Conservation (phyloP, 37 sponge, comb jelly and placozoan species). For the Agelas oroides region DNA sequence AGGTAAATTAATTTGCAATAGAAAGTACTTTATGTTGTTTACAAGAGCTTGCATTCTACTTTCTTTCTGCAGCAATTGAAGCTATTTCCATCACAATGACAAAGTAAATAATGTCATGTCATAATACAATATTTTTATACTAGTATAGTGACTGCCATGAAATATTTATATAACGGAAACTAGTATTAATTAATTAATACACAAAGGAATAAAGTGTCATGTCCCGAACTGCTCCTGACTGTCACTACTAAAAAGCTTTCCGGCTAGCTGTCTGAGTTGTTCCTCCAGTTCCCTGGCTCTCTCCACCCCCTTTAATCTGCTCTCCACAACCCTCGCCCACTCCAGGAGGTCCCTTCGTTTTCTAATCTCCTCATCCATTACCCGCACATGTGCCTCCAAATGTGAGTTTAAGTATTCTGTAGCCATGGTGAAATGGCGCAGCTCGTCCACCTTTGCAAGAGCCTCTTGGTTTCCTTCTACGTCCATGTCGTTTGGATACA, state of each 20-base stretch:
- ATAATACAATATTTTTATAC: background rate
- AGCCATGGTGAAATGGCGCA: constrained; percentile 36
- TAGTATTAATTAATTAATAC: too few species aligned
- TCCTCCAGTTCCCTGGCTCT: constrained; percentile 10
- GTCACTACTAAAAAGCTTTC: too few species aligned
- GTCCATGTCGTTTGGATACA: constrained; percentile 23
- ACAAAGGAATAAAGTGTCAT: too few species aligned
- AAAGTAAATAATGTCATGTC: background rate
- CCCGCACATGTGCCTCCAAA: constrained; percentile 7
- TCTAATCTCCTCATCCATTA: constrained; percentile 19
- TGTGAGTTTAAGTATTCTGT: constrained; percentile 37
- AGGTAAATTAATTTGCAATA: too few species aligned
- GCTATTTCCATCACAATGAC: too few species aligned
- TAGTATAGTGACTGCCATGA: too few species aligned
- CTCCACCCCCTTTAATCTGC: constrained; percentile 4
- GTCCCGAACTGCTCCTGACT: background rate
- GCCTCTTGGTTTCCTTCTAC: constrained; percentile 20
- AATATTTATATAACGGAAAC: too few species aligned
- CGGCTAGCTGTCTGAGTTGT: background rate
- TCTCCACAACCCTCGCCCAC: constrained; percentile 6
- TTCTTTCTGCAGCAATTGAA: too few species aligned
- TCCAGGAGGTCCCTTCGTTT: constrained; percentile 36
- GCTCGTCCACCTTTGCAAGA: background rate
- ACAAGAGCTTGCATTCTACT: too few species aligned
- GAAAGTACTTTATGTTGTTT: too few species aligned